phyloP scores from a whole-genome alignment of 2,113 vertebrate species.

The Chunga burmeisteri region DNA sequence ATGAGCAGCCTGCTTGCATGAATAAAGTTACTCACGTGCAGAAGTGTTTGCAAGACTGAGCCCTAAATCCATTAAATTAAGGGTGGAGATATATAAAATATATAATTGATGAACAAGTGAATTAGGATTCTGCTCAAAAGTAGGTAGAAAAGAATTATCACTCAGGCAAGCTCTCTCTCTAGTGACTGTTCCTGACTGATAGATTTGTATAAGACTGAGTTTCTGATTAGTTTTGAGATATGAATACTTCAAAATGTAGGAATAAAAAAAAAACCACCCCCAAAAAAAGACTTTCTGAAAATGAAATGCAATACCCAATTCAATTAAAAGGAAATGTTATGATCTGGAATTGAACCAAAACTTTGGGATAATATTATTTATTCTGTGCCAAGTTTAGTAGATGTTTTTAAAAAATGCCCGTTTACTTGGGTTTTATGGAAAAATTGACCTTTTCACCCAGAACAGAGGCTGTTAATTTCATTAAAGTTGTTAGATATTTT shows the following conservation, averaged over 20 bases:
- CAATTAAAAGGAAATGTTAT: slow-evolving; percentile 68
- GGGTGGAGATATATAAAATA: slow-evolving; percentile 30
- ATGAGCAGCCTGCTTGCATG: background rate
- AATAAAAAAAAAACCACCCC: slow-evolving; percentile 3
- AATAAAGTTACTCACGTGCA: background rate
- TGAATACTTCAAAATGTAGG: slow-evolving; percentile 31
- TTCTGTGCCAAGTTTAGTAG: slow-evolving; percentile 57
- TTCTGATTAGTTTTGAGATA: slow-evolving; percentile 44
- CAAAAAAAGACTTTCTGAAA: slow-evolving; percentile 56
- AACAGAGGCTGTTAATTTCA: slow-evolving; percentile 65
- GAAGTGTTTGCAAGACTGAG: slow-evolving; percentile 22
- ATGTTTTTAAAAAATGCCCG: slow-evolving; percentile 59
- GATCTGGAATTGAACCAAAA: slow-evolving; percentile 69
- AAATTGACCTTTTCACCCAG: slow-evolving; percentile 67
- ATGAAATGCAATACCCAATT: slow-evolving; percentile 68
- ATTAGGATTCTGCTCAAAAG: slow-evolving; percentile 59
- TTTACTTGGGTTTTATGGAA: slow-evolving; percentile 64
- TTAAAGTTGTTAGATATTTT: slow-evolving; percentile 56
- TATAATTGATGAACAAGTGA: slow-evolving; percentile 58
- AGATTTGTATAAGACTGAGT: slow-evolving; percentile 22
- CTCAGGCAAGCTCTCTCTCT: slow-evolving; percentile 20
- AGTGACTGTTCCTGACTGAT: slow-evolving; percentile 20
- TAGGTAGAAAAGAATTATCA: slow-evolving; percentile 57
- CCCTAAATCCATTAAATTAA: slow-evolving; percentile 46
- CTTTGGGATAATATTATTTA: slow-evolving; percentile 51